Percentiles rank a stretch among this genome's conserved stretches.
These are phyloP conservation scores for Aspidoscelis tigris DNA, from an alignment of 2,113 vertebrate genomes.

Conservation along the genomic window DNA sequence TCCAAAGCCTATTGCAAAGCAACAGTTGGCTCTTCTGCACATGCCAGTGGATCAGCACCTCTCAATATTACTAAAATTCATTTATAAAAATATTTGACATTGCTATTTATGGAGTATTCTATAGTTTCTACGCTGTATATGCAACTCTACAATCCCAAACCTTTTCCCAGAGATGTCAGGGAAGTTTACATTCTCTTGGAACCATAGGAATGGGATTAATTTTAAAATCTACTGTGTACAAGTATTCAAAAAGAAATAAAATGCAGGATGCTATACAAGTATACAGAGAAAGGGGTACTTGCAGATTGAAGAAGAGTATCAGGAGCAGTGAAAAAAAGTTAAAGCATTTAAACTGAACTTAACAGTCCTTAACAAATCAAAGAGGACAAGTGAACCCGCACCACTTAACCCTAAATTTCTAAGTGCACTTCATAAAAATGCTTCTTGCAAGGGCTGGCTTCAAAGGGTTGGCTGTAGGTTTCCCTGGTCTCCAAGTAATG, in stretches of 20 bases:
- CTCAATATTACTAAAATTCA: constrained; percentile 57
- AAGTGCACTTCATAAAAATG: constrained; percentile 82
- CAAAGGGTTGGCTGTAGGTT: background rate
- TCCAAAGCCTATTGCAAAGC: constrained; percentile 42
- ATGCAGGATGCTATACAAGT: constrained; percentile 49
- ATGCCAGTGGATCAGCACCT: constrained; percentile 27
- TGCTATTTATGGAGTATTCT: constrained; percentile 38
- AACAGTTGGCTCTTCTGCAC: constrained; percentile 37
- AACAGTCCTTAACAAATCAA: constrained; percentile 57
- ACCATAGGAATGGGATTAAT: constrained; percentile 48
- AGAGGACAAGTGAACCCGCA: constrained; percentile 66
- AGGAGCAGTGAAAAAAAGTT: constrained; percentile 62
- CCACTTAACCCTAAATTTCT: constrained; percentile 78
- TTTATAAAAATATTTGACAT: constrained; percentile 55
- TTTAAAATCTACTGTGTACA: constrained; percentile 72
- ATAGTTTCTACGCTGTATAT: constrained; percentile 45
- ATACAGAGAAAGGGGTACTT: constrained; percentile 22
- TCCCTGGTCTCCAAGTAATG: background rate
- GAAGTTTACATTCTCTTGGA: constrained; percentile 42
- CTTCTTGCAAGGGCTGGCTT: constrained; percentile 59
- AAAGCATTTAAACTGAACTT: constrained; percentile 51
- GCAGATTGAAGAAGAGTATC: constrained; percentile 66
- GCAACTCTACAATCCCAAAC: constrained; percentile 51
- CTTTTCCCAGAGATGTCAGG: constrained; percentile 32
- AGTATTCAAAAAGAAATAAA: constrained; percentile 70